Conservation (phyloP, 2,888 invertebrate species). For the Diaphora mendica region DNA sequence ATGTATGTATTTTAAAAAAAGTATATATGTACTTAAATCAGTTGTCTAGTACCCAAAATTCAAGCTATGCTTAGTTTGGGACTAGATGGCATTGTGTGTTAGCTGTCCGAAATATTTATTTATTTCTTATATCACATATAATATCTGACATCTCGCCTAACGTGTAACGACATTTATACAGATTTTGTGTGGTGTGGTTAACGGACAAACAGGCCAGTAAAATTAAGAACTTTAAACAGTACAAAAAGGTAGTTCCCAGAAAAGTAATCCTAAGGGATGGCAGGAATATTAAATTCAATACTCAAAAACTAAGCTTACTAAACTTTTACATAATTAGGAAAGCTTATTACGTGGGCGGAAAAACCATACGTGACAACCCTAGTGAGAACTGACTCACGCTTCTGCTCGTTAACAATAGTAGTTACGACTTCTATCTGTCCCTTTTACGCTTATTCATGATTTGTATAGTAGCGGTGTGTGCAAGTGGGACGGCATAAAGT, state of each 20-base stretch:
- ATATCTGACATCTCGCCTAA: no score
- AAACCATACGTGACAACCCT: constrained; percentile 45
- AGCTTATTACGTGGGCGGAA: constrained; percentile 25
- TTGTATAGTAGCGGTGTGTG: constrained; percentile 23
- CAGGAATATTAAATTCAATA: constrained; percentile 41
- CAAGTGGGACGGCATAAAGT: constrained; percentile 49
- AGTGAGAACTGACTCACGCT: constrained; percentile 43
- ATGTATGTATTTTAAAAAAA: no score
- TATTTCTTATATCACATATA: no score
- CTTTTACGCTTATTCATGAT: constrained; percentile 58
- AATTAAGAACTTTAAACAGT: background rate
- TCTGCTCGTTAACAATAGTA: constrained; percentile 39
- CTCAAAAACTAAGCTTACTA: constrained; percentile 24
- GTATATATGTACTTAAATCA: no score
- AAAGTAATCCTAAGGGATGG: constrained; percentile 31
- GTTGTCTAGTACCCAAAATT: no score
- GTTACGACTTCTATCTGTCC: constrained; percentile 50
- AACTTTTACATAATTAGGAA: constrained; percentile 43
- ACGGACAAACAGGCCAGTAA: no score
- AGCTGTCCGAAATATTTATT: no score
- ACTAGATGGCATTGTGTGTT: no score
- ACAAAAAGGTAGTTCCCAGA: constrained; percentile 20
- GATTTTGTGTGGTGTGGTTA: no score
- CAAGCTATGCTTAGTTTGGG: no score
- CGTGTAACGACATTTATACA: no score